Conservation (phyloP, 2,113 vertebrate genomes). For the Xerus inauris region DNA sequence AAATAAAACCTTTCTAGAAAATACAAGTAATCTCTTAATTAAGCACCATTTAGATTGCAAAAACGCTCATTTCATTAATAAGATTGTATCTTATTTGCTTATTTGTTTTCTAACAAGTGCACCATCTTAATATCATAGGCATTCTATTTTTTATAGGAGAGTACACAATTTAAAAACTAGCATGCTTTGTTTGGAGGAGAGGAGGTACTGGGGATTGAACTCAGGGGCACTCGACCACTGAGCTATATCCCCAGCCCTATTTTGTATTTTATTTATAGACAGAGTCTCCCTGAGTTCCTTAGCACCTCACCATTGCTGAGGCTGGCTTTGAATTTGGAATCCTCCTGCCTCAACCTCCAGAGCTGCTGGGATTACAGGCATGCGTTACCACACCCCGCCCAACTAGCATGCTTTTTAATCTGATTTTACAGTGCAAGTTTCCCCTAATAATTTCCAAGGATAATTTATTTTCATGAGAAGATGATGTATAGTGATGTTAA, state of each 20-base stretch:
- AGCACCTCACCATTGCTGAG: too few relatives aligned
- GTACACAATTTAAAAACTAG: background rate
- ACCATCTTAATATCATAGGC: conserved; percentile 39
- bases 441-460: background rate
- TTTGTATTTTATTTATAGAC: too few relatives aligned
- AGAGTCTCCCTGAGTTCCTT: too few relatives aligned
- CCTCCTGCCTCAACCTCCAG: too few relatives aligned
- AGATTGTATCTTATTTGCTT: conserved; percentile 15
- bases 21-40: conserved; percentile 55
- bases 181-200: background rate
- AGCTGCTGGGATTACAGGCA: too few relatives aligned
- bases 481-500: background rate
- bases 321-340: too few relatives aligned
- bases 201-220: too few relatives aligned
- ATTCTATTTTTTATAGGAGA: conserved; percentile 37
- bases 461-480: background rate
- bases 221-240: too few relatives aligned
- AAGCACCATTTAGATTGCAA: conserved; percentile 33
- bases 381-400: too few relatives aligned
- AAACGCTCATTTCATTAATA: conserved; percentile 41
- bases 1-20: conserved; percentile 72
- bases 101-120: conserved; percentile 27
- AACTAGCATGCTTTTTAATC: background rate
- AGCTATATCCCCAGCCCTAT: too few relatives aligned
- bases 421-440: background rate